These are phyloP conservation scores for Chelidonichthys spinosus DNA, from an alignment of 2,797 vertebrate species.

Conservation along the genomic window DNA sequence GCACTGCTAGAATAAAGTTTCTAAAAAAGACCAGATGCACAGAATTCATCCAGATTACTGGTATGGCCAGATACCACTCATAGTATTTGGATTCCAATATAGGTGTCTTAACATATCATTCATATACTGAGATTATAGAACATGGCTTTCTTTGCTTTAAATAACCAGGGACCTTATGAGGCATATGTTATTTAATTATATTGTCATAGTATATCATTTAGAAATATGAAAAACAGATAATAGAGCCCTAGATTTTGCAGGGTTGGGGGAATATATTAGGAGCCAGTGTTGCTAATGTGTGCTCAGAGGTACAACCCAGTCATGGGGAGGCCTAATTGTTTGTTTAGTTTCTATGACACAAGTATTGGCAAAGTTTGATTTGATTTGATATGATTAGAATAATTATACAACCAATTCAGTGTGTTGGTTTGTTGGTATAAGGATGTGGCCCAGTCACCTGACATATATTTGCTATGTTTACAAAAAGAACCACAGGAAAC, in stretches of 20 bases:
- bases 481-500: not conserved
- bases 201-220: not conserved
- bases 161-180: not conserved
- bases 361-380: not conserved
- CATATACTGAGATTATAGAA: not conserved
- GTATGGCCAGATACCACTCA: not conserved
- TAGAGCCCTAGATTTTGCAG: not conserved
- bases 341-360: not conserved
- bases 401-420: not conserved
- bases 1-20: not conserved
- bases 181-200: not conserved
- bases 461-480: not conserved
- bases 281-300: not conserved
- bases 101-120: not conserved
- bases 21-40: not conserved
- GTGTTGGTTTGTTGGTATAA: not conserved
- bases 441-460: not conserved
- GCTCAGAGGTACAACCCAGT: not conserved
- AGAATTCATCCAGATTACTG: not conserved
- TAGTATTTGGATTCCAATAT: not conserved
- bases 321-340: not conserved
- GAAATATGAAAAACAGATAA: not conserved
- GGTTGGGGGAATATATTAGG: not conserved
- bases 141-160: not conserved
- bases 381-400: not conserved